Percentiles rank a stretch among this genome's conserved stretches.
phyloP scores from a whole-genome alignment of 1,140 invertebrate genomes.

The Cardiocondyla obscurior region DNA sequence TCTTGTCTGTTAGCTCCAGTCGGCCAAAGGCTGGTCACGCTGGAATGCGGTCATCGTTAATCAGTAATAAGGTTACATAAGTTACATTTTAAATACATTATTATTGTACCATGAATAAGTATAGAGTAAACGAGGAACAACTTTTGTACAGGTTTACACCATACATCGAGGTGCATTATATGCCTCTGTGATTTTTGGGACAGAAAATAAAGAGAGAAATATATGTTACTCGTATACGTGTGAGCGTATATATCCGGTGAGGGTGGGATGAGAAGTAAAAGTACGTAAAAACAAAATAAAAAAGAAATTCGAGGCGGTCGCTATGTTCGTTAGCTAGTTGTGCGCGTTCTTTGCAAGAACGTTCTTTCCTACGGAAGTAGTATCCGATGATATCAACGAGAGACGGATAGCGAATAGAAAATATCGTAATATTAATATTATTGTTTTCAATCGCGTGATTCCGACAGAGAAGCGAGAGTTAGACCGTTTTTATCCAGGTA shows the following conservation, averaged over 20 bases:
- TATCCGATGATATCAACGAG: constrained; percentile 27
- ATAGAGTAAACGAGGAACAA: constrained; percentile 80
- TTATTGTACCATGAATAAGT: constrained; percentile 82
- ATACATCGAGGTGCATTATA: constrained; percentile 75
- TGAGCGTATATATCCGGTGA: constrained; percentile 63
- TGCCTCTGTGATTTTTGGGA: constrained; percentile 80
- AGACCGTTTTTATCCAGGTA: constrained; percentile 11
- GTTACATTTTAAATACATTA: constrained; percentile 84
- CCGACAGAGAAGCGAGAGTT: background rate
- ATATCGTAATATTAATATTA: constrained; percentile 59
- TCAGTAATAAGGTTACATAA: constrained; percentile 83
- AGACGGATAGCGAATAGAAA: constrained; percentile 35
- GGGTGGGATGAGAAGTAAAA: constrained; percentile 13
- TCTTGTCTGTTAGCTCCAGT: constrained; percentile 85
- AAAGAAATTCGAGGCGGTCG: background rate
- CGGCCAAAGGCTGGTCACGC: constrained; percentile 83
- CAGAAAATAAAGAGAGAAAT: constrained; percentile 74
- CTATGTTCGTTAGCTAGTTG: background rate
- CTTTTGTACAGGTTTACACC: constrained; percentile 83
- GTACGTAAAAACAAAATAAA: constrained; percentile 22
- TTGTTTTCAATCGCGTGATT: constrained; percentile 55
- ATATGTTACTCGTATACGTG: constrained; percentile 61
- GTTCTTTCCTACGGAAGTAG: constrained; percentile 9
- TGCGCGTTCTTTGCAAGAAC: background rate
- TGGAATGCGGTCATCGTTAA: constrained; percentile 84